Base-by-base conservation (phyloP, 2,797 vertebrate species). In the Pteropus rufus region DNA sequence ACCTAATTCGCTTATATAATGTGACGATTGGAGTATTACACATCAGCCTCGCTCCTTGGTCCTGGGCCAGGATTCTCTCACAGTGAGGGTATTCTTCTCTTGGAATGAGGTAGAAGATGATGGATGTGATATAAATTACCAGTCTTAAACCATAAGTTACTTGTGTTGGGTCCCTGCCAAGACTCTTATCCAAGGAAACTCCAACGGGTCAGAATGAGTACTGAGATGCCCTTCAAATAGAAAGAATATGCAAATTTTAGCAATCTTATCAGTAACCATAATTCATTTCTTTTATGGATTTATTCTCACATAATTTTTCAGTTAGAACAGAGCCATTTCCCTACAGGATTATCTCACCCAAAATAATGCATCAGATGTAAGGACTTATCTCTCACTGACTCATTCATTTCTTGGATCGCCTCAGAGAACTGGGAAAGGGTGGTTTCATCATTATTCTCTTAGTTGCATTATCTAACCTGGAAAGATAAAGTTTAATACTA, bases 231-330 rank as follows among this genome's bases (percentile, higher is more conserved):
- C 72, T 95, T 96, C 85, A 96, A 89, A 86, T 8, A 93, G 80
- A 97, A 84, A 89, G 7, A 76, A 94, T 95, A 88, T 86, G 75
- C 56, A 96, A 92, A 97, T 92, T 95, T 89, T 72, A 92, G 77
- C 39, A 90, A n/a, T 92, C 34, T 77, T 92, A 77, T 91, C 65
- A 96, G 34, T 88, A 95, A 89, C 52, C 7, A 44, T 82, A 95
- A 91, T 80, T 92, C 73, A 95, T 92, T 73, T 7, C 41, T 94
- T 95, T 93, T 87, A 81, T 82, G 31, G 39, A 90, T 89, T 92
- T 58, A 83, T 62, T 77, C 44, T 90, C 31, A 86, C 8, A 34
- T 87, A 92, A 91, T 84, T 95, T 94, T 88, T 86, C 44, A 19
- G 34, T 87, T 96, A 96, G 41, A 95, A 91, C 26, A 92, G 41